Conservation (phyloP, 2,797 vertebrate genomes). For the Borostomias antarcticus region DNA sequence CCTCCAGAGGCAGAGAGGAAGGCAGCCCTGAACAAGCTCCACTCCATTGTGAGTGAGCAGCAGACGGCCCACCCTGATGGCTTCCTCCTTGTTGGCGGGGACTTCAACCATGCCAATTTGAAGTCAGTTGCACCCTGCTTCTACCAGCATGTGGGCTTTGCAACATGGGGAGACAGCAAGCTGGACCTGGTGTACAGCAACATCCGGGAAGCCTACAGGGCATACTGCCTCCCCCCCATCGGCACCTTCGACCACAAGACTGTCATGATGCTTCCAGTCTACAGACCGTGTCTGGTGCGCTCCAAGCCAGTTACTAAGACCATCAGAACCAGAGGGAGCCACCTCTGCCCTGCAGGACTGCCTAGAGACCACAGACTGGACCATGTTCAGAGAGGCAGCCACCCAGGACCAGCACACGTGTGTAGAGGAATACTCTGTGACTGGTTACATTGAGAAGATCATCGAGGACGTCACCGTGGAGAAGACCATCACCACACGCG, state of each 20-base stretch:
- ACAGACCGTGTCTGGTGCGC: slow-evolving; percentile 20
- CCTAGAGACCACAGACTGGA: slow-evolving; percentile 8
- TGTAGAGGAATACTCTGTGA: slow-evolving; percentile 19
- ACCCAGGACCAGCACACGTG: slow-evolving; percentile 4
- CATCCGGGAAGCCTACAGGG: neutral
- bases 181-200: slow-evolving; percentile 9
- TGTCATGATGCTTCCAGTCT: slow-evolving; percentile 25
- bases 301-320: neutral
- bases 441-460: neutral
- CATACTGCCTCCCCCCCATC: neutral
- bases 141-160: slow-evolving; percentile 14
- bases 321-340: neutral
- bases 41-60: too few species aligned
- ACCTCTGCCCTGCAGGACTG: slow-evolving; percentile 16
- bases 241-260: slow-evolving; percentile 3
- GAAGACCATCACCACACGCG: neutral
- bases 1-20: too few species aligned
- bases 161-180: neutral
- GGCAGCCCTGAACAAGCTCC: too few species aligned
- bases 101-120: slow-evolving; percentile 1
- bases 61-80: too few species aligned
- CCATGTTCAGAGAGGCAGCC: slow-evolving; percentile 9
- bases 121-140: neutral
- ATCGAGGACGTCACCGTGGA: slow-evolving; percentile 2
- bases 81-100: too few species aligned